Evolutionary conservation across 2,888 invertebrate genomes (phyloP).

Genomic region (Lycia hirtaria): DNA sequence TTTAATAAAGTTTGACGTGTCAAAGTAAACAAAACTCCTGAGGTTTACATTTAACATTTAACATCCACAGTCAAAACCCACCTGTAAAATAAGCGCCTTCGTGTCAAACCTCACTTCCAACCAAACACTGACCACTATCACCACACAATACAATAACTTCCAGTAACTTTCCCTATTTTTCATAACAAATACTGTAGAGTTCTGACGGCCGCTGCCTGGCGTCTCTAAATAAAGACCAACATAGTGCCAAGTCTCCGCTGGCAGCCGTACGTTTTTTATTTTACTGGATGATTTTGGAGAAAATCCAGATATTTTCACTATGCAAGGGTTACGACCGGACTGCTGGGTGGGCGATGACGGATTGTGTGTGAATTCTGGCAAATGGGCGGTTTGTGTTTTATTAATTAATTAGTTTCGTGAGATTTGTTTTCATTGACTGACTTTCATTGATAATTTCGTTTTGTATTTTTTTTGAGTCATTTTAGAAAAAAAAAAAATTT

Average conservation of each 20-base stretch:
- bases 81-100: constrained; percentile 37
- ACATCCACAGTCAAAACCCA: constrained; percentile 24
- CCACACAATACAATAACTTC: constrained; percentile 40
- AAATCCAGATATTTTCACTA: constrained; percentile 30
- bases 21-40: background rate
- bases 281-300: constrained; percentile 48
- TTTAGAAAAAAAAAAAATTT: too few relatives aligned
- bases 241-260: constrained; percentile 36
- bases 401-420: too few relatives aligned
- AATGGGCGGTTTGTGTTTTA: background rate
- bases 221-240: constrained; percentile 36
- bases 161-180: constrained; percentile 38
- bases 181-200: constrained; percentile 38
- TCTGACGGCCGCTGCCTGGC: constrained; percentile 12
- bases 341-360: constrained; percentile 13
- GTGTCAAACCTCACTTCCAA: constrained; percentile 43
- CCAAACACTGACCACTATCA: constrained; percentile 47
- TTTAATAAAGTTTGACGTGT: too few relatives aligned
- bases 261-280: constrained; percentile 30
- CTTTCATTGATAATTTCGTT: constrained; percentile 2
- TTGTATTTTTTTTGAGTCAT: background rate
- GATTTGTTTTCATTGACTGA: constrained; percentile 14
- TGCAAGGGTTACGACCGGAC: constrained; percentile 26
- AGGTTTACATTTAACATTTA: background rate
- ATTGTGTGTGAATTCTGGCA: constrained; percentile 18